Evolutionary conservation across 2,113 vertebrate genomes (phyloP).

Genomic region (Gambusia holbrooki): DNA sequence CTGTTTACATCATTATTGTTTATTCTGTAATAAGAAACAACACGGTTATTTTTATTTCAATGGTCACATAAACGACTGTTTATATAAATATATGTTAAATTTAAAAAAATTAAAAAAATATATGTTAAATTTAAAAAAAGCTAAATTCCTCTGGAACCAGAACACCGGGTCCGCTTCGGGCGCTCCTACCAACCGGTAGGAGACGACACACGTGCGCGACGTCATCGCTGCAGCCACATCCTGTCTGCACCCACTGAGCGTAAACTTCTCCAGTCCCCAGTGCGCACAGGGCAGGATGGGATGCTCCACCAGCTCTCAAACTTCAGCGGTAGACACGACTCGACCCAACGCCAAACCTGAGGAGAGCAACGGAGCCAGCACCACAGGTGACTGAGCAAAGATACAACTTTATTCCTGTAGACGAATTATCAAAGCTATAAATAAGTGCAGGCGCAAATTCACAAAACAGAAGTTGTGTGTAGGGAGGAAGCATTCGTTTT

Average conservation of each 20-base stretch:
- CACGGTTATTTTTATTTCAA: too few relatives aligned
- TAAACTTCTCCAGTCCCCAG: constrained; percentile 38
- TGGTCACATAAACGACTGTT: too few relatives aligned
- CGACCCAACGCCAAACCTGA: constrained; percentile 62
- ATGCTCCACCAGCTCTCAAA: constrained; percentile 74
- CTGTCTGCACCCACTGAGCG: constrained; percentile 3
- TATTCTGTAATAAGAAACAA: too few relatives aligned
- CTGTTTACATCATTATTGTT: too few relatives aligned
- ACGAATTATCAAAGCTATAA: not conserved
- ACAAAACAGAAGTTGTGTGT: too few relatives aligned
- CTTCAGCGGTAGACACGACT: constrained; percentile 68
- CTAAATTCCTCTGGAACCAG: too few relatives aligned
- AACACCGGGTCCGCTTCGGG: not conserved
- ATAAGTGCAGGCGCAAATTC: not conserved
- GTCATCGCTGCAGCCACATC: constrained; percentile 44
- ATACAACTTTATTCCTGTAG: not conserved
- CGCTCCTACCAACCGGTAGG: constrained; percentile 7
- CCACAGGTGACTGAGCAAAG: constrained; percentile 58
- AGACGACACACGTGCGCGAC: constrained; percentile 31
- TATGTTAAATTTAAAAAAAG: too few relatives aligned
- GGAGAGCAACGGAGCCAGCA: constrained; percentile 73
- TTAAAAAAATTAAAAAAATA: too few relatives aligned
- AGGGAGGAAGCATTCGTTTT: not conserved
- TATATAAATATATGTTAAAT: too few relatives aligned
- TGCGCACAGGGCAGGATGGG: constrained; percentile 72